Percentiles rank a stretch among this genome's conserved stretches.
Evolutionary conservation across 2,113 vertebrate genomes (phyloP).

Genomic region (Cyanoramphus novaezelandiae): DNA sequence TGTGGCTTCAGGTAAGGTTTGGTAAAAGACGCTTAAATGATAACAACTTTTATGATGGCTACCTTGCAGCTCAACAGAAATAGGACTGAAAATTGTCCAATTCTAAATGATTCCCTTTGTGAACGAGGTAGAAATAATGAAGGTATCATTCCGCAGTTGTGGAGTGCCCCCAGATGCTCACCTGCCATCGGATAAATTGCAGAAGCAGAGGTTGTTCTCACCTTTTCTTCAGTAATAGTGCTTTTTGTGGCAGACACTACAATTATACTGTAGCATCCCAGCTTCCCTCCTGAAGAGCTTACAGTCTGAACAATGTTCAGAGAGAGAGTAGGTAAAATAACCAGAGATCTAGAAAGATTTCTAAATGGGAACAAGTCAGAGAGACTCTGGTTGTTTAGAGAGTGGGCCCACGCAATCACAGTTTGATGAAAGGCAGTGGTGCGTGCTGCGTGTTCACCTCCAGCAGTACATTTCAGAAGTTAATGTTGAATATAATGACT

Average conservation of each 20-base stretch:
- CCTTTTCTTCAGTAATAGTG: not conserved
- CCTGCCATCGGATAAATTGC: not conserved
- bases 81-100: not conserved
- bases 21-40: not conserved
- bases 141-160: not conserved
- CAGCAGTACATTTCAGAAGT: not conserved
- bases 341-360: not conserved
- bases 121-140: not conserved
- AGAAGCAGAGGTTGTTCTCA: not conserved
- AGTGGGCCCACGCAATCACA: accelerated
- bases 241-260: not conserved
- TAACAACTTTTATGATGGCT: not conserved
- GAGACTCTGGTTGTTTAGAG: not conserved
- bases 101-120: not conserved
- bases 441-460: not conserved
- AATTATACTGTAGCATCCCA: not conserved
- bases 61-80: not conserved
- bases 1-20: slow-evolving; percentile 93
- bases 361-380: not conserved
- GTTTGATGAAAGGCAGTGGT: not conserved
- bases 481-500: not conserved
- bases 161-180: not conserved
- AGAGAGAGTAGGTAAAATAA: not conserved
- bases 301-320: not conserved
- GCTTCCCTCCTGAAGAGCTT: not conserved